Base-by-base conservation (phyloP, 2,888 invertebrate genomes). In the Eupithecia centaureata region DNA sequence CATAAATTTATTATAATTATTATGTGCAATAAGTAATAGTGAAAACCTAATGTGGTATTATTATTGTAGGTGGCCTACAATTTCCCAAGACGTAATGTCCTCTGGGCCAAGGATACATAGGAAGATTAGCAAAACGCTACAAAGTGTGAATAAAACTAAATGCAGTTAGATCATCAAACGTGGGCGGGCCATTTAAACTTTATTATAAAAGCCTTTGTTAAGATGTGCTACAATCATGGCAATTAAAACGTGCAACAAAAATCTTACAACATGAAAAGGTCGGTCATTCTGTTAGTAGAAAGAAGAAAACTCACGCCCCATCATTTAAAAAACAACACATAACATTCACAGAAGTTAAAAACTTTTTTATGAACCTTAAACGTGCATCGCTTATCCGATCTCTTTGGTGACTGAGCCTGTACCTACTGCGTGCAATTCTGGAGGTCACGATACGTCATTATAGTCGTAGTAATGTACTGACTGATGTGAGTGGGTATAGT, bases 241-340 rank as follows among this genome's bases (percentile, higher is more conserved):
- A 57, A 52, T 47, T 47, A 57, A 51, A 67, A 63, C 68, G 67
- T 63, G 58, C 65, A 65, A 38, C 52, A 62, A 35, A 38, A 63
- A 38, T 12, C 12, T 22, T 5, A 13, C 7, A 58, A 15, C 33
- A 35, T 5, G 15, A n/a, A 67, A 32, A 47, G 47, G 18, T 47
- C 10, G 10, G 18, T 22, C 47, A n/a, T n/a, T 25, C 58, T 63
- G 63, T 73, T 73, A 70, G 68, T 73, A 67, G 57, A 76, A 78
- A 12, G 18, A 57, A 22, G 71, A 74, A 28, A 77, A 85, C 84
- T 85, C 82, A 84, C 85, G 79, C 78, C 85, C 86, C 86, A 86
- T 86, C 73, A 74, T 73, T 70, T 72, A 73, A 52, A 27, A 52
- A 71, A 58, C 63, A 61, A 74, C 73, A 74, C 73, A 76, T 74